Evolutionary conservation across 2,888 invertebrate species (phyloP), one percentile per base, ranked within the genome.

Genomic region (Machimus atricapillus): DNA sequence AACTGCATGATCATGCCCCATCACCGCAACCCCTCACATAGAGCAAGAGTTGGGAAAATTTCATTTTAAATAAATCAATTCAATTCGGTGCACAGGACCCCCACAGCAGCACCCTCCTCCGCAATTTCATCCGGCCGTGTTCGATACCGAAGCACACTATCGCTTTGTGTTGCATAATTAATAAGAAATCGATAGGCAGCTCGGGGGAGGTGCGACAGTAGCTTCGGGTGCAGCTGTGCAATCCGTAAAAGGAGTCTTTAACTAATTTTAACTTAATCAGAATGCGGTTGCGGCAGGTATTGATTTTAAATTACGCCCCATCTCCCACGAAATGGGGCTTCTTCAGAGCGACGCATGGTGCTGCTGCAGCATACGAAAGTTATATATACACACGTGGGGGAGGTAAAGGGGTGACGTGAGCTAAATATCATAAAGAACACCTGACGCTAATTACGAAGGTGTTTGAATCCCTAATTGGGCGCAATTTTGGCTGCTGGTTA

Each of bases 371-470:
- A 12, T 12, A 40, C 40, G 40, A 40, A 40, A 40, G 12, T 40
- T 40, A 2, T 8, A 52, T n/a, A 52, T 16, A 52, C 52, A 19
- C n/a, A 7, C n/a, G 7, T 34, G 34, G 16, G 52, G 58, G 58
- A 1, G 23, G n/a, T 0, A 23, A 66, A 66, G 9, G 66, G 66
- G 66, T 52, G n/a, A 7, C 19, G 16, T 52, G 52, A 12, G 12
- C 43, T 40, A 43, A 78, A 78, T 56, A 56, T 56, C 81, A 46
- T 43, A 81, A 81, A 81, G 81, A 81, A 52, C 81, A 81, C 81
- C 81, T 81, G 81, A 81, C 81, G 52, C 81, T 56, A 81, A 81
- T 81, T 81, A 81, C 56, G 56, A 81, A 81, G 81, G 81, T 56
- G 81, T 81, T 56, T 81, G 52, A 81, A 81, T 81, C 81, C 46